Evolutionary conservation across 2,888 invertebrate species (phyloP).

Genomic region (Eupithecia insigniata): DNA sequence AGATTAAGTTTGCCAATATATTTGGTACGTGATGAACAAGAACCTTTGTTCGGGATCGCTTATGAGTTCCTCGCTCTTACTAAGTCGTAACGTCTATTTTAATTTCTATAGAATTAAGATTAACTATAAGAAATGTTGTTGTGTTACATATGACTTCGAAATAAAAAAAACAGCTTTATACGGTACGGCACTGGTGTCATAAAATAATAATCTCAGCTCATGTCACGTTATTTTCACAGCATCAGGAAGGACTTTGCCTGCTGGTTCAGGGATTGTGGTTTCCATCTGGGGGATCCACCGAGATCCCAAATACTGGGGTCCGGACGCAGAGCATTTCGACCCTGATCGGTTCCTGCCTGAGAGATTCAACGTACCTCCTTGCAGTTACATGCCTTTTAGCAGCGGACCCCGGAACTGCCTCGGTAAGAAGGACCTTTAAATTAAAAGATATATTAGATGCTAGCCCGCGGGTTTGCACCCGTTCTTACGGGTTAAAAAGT

Average conservation of each 20-base stretch:
- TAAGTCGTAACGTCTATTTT: no score
- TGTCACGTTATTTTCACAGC: constrained; percentile 50
- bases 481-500: background rate
- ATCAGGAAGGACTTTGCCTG: constrained; percentile 71
- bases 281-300: constrained; percentile 81
- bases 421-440: constrained; percentile 59
- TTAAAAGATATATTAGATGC: background rate
- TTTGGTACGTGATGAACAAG: no score
- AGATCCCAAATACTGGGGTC: constrained; percentile 84
- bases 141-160: no score
- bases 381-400: constrained; percentile 81
- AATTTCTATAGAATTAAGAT: no score
- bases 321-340: constrained; percentile 85
- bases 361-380: constrained; percentile 67
- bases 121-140: no score
- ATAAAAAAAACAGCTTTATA: no score
- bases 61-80: no score
- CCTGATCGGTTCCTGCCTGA: constrained; percentile 86
- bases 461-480: background rate
- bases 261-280: constrained; percentile 76
- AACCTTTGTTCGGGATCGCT: no score
- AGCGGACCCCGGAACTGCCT: constrained; percentile 81
- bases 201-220: background rate
- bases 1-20: no score
- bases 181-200: no score